These are phyloP conservation scores for Sinocyclocheilus rhinocerous DNA, from an alignment of 2,113 vertebrate genomes.

Conservation along the genomic window DNA sequence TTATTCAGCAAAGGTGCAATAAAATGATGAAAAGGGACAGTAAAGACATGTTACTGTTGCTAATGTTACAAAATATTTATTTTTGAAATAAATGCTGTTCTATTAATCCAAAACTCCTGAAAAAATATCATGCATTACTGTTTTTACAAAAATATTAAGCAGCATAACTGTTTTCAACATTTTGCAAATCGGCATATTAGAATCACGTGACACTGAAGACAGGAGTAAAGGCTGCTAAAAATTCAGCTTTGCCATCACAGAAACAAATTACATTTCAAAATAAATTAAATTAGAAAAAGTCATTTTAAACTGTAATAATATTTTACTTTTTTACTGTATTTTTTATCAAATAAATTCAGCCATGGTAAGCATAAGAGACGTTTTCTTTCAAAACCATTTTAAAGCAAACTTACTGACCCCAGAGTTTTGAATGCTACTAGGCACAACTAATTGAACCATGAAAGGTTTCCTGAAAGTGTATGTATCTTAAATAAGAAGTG, in stretches of 20 bases:
- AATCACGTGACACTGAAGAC: not conserved
- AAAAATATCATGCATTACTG: not conserved
- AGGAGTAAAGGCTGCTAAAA: not conserved
- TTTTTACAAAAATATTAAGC: too few relatives aligned
- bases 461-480: not conserved
- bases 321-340: not conserved
- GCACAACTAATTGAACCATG: not conserved
- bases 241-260: not conserved
- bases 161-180: too few relatives aligned
- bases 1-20: not conserved
- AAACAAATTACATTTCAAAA: not conserved
- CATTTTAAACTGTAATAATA: not conserved
- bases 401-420: not conserved
- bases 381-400: not conserved
- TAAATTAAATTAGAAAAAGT: not conserved
- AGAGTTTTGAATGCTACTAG: not conserved
- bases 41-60: not conserved
- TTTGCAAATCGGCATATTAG: not conserved
- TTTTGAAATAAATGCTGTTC: not conserved
- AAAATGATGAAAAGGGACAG: not conserved
- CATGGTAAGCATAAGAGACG: not conserved
- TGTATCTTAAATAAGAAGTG: not conserved
- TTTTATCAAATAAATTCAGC: not conserved
- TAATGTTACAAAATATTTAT: not conserved
- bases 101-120: not conserved